Evolutionary conservation across 2,888 invertebrate genomes (phyloP), one percentile per base, ranked within the genome.

Genomic region (Ecliptopera silaceata): DNA sequence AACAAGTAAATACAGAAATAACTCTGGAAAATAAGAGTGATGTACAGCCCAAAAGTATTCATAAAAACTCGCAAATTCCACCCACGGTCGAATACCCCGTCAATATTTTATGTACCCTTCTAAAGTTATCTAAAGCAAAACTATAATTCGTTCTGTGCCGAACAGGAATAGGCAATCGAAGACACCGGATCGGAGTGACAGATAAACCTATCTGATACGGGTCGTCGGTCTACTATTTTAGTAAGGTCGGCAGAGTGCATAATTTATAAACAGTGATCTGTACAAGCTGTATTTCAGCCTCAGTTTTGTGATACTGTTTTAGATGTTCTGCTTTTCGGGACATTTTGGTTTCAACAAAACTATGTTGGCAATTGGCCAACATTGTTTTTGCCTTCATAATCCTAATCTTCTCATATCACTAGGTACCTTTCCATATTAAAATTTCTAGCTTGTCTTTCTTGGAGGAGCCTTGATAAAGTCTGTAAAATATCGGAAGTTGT

Each of bases 181-280:
- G n/a, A 12, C 10, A 20, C n/a, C 34, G 4, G 34, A 12, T 47
- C 8, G 17, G 22, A 47, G 18, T 47, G 54, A 36, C 42, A 54
- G 47, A 47, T 41, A 42, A 17, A 54, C 42, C 12, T 22, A 20
- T 15, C 39, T 17, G 12, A 36, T 26, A 17, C 18, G 15, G 53
- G 46, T 36, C 41, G 36, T 42, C 20, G 45, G 6, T 41, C 41
- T 3, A 8, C 47, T 54, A 54, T 54, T 54, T 54, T 36, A 53
- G 53, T 47, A 11, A 18, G 34, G 46, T 17, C 22, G n/a, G 13
- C 11, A 8, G 12, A 22, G 10, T 46, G 46, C 22, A 53, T 53
- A 42, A 42, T 22, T 31, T 46, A 53, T 46, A 53, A 32, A 15
- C 13, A 11, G 18, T 38, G 36, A 45, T 32, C 15, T 29, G 38